Base-by-base conservation (phyloP, 2,888 invertebrate species). In the Chrysotoxum bicinctum region DNA sequence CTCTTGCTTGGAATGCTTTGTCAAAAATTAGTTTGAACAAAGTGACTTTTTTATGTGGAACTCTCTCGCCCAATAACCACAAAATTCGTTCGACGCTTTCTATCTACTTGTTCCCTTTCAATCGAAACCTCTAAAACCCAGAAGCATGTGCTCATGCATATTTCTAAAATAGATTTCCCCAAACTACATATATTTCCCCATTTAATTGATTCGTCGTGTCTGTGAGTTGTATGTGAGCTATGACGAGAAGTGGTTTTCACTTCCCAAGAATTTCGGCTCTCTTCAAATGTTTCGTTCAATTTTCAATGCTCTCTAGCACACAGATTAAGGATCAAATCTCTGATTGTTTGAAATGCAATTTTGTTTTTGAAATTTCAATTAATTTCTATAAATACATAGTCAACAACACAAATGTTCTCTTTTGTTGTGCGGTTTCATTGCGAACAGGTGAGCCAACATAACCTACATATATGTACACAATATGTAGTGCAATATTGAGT, bases 311-410 rank as follows among this genome's bases (percentile, higher is more conserved):
- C 30, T 48, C n/a, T 1, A n/a, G 23, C 62, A 48, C 64, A 69
- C 30, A 48, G 74, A 74, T 74, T 74, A 74, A 56, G 56, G 69
- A 83, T 83, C 78, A 78, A 78, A 64, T 64, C 56, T 64, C 48
- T n/a, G 37, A 9, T 72, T 48, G 64, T 48, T 66, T 68, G 76
- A 72, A 54, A 45, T 69, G 72, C 37, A 60, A 74, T 73, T 58
- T 64, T 78, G 69, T 66, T 58, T 62, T n/a, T 54, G 40, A 76
- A 76, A 70, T 64, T 74, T 74, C 66, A 70, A 83, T 74, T 68
- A 16, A 45, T 69, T 64, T 76, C 79, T 80, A 40, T 32, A 52
- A 70, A 84, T 79, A 75, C 37, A 58, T 35, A 16, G 10, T 32
- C 10, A 30, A 10, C 16, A 40, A 64, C 37, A 21, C n/a, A n/a